phyloP scores from a whole-genome alignment of 2,113 vertebrate genomes.

The Chiloscyllium plagiosum region DNA sequence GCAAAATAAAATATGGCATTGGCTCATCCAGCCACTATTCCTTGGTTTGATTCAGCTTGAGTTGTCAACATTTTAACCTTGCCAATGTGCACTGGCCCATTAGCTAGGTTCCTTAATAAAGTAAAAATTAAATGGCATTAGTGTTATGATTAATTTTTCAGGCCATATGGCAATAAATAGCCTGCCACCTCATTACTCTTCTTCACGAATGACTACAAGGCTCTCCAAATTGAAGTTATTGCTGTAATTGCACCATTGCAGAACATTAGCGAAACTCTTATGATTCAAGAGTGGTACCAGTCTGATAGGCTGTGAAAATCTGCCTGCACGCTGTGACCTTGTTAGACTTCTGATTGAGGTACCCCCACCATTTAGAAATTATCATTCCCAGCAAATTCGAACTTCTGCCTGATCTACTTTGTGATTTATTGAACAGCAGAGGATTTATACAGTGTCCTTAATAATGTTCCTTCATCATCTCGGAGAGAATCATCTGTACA shows the following conservation, averaged over 20 bases:
- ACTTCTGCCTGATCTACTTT: background rate
- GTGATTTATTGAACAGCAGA: background rate
- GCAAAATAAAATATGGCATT: background rate
- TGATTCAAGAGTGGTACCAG: background rate
- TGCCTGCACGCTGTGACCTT: background rate
- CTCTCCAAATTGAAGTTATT: background rate
- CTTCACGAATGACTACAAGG: background rate
- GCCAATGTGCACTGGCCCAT: background rate
- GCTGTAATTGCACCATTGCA: background rate
- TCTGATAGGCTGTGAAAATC: background rate
- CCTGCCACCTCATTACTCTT: background rate
- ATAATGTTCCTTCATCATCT: background rate
- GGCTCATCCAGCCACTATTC: background rate
- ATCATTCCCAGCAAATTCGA: background rate
- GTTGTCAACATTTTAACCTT: background rate
- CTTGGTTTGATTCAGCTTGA: background rate
- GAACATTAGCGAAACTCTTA: background rate
- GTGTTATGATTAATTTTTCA: background rate
- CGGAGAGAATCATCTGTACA: background rate
- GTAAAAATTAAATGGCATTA: constrained; percentile 25
- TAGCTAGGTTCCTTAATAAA: constrained; percentile 6
- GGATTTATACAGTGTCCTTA: background rate
- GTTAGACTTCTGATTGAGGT: background rate
- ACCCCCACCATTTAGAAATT: background rate
- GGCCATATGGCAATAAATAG: constrained; percentile 1